Conservation (phyloP, 2,888 invertebrate genomes). For the Invenusta paracnida region DNA sequence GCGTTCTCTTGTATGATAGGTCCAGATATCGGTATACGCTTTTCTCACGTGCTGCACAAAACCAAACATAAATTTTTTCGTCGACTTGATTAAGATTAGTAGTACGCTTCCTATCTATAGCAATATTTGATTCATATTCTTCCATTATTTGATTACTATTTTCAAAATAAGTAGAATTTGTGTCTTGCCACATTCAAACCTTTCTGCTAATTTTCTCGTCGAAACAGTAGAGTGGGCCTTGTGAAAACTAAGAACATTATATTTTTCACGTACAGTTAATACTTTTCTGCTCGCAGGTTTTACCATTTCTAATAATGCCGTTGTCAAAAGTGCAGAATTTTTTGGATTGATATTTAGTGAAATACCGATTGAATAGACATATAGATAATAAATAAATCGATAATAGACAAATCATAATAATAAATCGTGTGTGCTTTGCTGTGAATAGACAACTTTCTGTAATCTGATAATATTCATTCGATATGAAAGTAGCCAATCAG, state of each 20-base stretch:
- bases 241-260: neutral
- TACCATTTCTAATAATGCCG: neutral
- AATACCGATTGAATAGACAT: too few relatives aligned
- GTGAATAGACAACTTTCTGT: too few relatives aligned
- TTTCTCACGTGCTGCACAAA: slow-evolving; percentile 7
- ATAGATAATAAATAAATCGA: too few relatives aligned
- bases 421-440: too few relatives aligned
- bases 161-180: neutral
- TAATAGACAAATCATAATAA: too few relatives aligned
- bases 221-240: neutral
- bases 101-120: neutral
- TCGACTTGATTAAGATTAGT: slow-evolving; percentile 6
- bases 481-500: too few relatives aligned
- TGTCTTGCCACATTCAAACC: neutral
- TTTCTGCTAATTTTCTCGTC: neutral
- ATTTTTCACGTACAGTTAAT: neutral
- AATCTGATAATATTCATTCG: too few relatives aligned
- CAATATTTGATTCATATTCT: neutral
- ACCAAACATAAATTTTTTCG: neutral
- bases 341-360: too few relatives aligned
- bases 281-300: neutral
- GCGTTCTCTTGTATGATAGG: neutral
- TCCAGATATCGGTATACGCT: slow-evolving; percentile 1
- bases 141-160: neutral
- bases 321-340: too few relatives aligned